Conservation (phyloP, 1,140 invertebrate genomes). For the Hypsibius dujardini region DNA sequence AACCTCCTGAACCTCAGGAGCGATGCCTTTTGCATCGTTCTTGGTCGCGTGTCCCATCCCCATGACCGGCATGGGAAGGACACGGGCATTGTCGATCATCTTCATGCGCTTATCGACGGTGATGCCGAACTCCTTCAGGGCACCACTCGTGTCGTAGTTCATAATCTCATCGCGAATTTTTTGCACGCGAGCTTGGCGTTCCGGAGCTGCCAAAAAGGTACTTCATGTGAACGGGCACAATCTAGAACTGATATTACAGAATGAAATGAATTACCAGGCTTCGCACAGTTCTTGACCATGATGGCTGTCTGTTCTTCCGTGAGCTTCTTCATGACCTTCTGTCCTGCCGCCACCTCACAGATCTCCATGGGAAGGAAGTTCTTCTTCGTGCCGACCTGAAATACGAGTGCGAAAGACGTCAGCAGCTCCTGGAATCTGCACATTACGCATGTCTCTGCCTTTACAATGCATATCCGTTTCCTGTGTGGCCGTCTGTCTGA, state of each 20-base stretch:
- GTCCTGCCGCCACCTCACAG: background rate
- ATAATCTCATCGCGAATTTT: background rate
- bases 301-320: background rate
- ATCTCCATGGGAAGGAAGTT: background rate
- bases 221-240: background rate
- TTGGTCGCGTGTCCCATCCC: background rate
- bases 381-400: background rate
- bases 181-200: background rate
- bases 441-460: too few relatives aligned
- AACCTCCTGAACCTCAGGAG: too few relatives aligned
- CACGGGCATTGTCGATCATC: background rate
- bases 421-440: too few relatives aligned
- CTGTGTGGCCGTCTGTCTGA: too few relatives aligned
- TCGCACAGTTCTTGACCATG: background rate
- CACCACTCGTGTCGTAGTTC: background rate
- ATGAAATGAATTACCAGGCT: slow-evolving; percentile 5
- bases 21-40: too few relatives aligned
- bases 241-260: background rate
- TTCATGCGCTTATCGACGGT: background rate
- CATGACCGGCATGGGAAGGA: background rate
- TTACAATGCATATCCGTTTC: too few relatives aligned
- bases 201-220: background rate
- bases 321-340: background rate
- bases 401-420: too few relatives aligned
- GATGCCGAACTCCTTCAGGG: slow-evolving; percentile 7